Conservation (phyloP, 2,888 invertebrate species). For the Pemphredon lugubris region DNA sequence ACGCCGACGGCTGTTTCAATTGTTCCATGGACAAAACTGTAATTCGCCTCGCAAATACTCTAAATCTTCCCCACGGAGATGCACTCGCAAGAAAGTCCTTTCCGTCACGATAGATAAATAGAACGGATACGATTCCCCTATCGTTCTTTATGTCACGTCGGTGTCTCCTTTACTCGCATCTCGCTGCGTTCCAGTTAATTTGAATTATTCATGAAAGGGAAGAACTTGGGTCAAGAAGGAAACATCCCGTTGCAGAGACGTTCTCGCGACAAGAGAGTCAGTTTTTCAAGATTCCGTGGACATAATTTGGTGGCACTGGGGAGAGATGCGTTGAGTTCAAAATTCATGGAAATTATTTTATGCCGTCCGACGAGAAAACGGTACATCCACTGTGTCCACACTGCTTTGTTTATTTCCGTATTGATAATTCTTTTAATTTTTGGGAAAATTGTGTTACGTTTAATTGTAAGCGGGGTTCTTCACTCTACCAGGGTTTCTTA, state of each 20-base stretch:
- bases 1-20: not conserved
- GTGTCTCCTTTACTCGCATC: constrained; percentile 9
- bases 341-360: too few relatives aligned
- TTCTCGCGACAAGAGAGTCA: too few relatives aligned
- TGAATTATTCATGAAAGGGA: constrained; percentile 37
- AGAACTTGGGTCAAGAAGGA: not conserved
- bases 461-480: too few relatives aligned
- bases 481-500: too few relatives aligned
- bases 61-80: not conserved
- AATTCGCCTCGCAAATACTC: constrained; percentile 4
- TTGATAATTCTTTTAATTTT: not conserved
- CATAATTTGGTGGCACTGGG: too few relatives aligned
- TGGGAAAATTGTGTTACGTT: too few relatives aligned
- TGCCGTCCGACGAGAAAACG: too few relatives aligned
- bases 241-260: too few relatives aligned
- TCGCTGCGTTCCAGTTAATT: not conserved
- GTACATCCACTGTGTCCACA: too few relatives aligned
- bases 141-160: constrained; percentile 1
- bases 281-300: too few relatives aligned
- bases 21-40: not conserved
- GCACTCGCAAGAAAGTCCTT: constrained; percentile 1
- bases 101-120: constrained; percentile 4
- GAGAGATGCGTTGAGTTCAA: too few relatives aligned
- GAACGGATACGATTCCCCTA: constrained; percentile 2
- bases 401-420: not conserved